phyloP scores from a whole-genome alignment of 2,113 vertebrate species.

The Sialia sialis region DNA sequence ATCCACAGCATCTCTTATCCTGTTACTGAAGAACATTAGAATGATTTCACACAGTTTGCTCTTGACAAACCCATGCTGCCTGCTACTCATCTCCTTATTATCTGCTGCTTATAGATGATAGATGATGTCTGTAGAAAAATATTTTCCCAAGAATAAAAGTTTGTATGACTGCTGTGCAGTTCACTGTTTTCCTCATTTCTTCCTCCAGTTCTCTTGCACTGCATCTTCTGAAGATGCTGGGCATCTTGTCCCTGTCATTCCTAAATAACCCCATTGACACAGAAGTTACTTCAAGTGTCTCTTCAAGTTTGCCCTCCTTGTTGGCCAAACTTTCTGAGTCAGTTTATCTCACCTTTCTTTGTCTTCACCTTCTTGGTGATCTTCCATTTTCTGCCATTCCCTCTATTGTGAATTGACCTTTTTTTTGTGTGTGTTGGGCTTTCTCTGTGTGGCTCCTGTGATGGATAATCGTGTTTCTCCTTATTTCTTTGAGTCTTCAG shows the following conservation, averaged over 20 bases:
- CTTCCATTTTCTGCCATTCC: neutral
- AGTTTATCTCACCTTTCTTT: neutral
- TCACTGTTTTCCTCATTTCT: neutral
- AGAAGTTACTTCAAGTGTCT: neutral
- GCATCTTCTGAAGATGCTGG: neutral
- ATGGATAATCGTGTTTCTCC: neutral
- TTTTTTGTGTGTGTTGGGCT: neutral
- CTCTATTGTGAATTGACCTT: neutral
- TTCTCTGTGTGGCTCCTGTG: neutral
- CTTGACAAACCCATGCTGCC: neutral
- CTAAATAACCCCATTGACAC: neutral
- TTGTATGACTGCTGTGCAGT: neutral
- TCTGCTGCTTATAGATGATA: neutral
- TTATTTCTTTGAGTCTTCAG: neutral
- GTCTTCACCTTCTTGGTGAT: neutral
- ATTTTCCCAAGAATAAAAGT: neutral
- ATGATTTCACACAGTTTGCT: constrained; percentile 12
- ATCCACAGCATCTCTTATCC: neutral
- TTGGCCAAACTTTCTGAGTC: neutral
- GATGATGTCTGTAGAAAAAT: neutral
- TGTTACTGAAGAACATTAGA: neutral
- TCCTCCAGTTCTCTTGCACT: neutral
- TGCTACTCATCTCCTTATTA: neutral
- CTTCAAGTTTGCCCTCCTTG: neutral
- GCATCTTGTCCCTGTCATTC: neutral